Evolutionary conservation across 2,888 invertebrate species (phyloP).

Genomic region (Eutolmus rufibarbis): DNA sequence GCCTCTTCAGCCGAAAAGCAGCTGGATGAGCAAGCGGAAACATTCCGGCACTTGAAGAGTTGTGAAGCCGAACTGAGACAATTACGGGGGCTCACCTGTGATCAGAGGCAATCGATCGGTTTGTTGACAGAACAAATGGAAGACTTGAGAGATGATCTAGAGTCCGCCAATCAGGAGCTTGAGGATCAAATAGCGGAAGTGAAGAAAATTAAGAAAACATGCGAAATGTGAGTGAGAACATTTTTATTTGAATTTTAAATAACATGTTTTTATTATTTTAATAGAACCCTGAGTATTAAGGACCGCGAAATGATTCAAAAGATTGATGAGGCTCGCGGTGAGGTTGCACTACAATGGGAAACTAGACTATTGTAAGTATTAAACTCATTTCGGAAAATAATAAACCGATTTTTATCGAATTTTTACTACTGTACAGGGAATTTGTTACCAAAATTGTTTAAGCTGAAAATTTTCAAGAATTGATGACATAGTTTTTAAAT

Average conservation of each 20-base stretch:
- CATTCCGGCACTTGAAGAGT: slow-evolving; percentile 65
- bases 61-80: slow-evolving; percentile 68
- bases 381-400: not conserved
- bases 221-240: slow-evolving; percentile 57
- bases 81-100: slow-evolving; percentile 66
- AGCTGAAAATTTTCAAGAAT: too few species aligned
- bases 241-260: not conserved
- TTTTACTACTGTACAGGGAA: too few species aligned
- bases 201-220: slow-evolving; percentile 60
- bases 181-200: slow-evolving; percentile 65
- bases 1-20: slow-evolving; percentile 54
- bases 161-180: slow-evolving; percentile 65
- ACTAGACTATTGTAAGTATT: slow-evolving; percentile 64
- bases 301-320: slow-evolving; percentile 63
- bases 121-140: slow-evolving; percentile 66
- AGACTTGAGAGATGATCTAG: slow-evolving; percentile 65
- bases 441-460: too few species aligned
- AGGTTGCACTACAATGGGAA: slow-evolving; percentile 71
- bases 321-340: slow-evolving; percentile 66
- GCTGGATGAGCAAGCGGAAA: slow-evolving; percentile 55
- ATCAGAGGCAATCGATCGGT: slow-evolving; percentile 66
- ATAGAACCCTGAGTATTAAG: slow-evolving; percentile 62
- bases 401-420: too few species aligned
- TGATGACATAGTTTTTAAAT: not conserved
- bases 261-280: slow-evolving; percentile 25